Evolutionary conservation across 2,113 vertebrate genomes (phyloP).

Genomic region (Eonycteris spelaea): DNA sequence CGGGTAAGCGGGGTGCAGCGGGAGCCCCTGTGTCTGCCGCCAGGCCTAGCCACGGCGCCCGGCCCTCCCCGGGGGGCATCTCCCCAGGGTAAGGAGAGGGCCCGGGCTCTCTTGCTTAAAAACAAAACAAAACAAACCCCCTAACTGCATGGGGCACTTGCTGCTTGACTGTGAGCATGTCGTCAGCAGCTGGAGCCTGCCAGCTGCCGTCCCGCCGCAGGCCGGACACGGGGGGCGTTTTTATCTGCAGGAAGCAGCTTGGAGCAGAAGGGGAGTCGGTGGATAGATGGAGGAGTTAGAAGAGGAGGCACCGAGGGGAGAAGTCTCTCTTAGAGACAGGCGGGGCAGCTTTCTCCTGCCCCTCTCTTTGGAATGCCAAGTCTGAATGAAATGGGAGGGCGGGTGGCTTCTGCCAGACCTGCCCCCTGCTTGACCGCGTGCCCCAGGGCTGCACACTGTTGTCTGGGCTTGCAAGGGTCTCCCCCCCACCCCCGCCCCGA

Average conservation of each 20-base stretch:
- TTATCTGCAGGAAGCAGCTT: constrained; percentile 72
- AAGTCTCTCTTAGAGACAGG: constrained; percentile 28
- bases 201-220: constrained; percentile 32
- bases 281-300: constrained; percentile 31
- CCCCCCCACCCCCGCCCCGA: too few relatives aligned
- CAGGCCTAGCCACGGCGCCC: too few relatives aligned
- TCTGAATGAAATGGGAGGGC: not conserved
- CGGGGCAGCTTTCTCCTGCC: not conserved
- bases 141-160: not conserved
- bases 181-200: not conserved
- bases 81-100: too few relatives aligned
- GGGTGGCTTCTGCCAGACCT: not conserved
- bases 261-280: constrained; percentile 44
- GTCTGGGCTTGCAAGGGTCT: not conserved
- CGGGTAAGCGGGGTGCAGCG: too few relatives aligned
- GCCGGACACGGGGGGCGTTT: constrained; percentile 50
- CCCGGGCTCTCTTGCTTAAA: too few relatives aligned
- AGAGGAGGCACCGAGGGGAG: constrained; percentile 52
- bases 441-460: not conserved
- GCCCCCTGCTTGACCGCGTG: too few relatives aligned
- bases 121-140: not conserved
- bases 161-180: not conserved
- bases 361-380: not conserved
- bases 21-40: too few relatives aligned
- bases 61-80: too few relatives aligned